Evolutionary conservation across 2,888 invertebrate genomes (phyloP), one percentile per base, ranked within the genome.

Genomic region (Apamea anceps): DNA sequence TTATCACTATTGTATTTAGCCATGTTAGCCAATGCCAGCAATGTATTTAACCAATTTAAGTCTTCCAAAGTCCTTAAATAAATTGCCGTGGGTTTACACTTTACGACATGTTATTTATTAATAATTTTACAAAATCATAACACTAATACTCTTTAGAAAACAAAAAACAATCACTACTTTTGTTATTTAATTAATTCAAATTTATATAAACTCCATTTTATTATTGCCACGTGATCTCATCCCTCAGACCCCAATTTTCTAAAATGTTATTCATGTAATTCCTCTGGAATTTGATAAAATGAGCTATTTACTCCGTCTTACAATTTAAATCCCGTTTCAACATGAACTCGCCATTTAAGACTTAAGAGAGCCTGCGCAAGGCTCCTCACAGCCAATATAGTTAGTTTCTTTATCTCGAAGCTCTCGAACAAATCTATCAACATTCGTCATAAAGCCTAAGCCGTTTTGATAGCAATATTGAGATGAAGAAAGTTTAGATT

Each of bases 401-500:
- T 48, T 60, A 66, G 25, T 73, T 42, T 81, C 45, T 75, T 73
- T 62, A 75, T 77, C 75, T 75, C 2, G 0, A 75, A 15, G 25
- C n/a, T 48, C 28, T 66, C 7, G 18, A 78, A 63, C 32, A 48
- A 66, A 86, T 78, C 68, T 82, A 76, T 83, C 79, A 83, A 74
- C 74, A 79, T 74, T 74, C 25, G 63, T 73, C 62, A 76, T 76
- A 67, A 79, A 73, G 37, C 28, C 32, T 74, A 54, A 68, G 71
- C 73, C 60, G 57, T 70, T 83, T 65, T 68, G 51, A 68, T 74
- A 75, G 67, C 60, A 57, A 62, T 83, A 72, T 72, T 62, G 63
- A 71, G 54, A 85, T 86, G 79, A 54, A 71, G 32, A 76, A 85
- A 85, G 75, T 86, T 85, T 72, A 32, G 54, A 79, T 86, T 79